phyloP scores from a whole-genome alignment of 2,113 vertebrate genomes.

The Scopus umbretta region DNA sequence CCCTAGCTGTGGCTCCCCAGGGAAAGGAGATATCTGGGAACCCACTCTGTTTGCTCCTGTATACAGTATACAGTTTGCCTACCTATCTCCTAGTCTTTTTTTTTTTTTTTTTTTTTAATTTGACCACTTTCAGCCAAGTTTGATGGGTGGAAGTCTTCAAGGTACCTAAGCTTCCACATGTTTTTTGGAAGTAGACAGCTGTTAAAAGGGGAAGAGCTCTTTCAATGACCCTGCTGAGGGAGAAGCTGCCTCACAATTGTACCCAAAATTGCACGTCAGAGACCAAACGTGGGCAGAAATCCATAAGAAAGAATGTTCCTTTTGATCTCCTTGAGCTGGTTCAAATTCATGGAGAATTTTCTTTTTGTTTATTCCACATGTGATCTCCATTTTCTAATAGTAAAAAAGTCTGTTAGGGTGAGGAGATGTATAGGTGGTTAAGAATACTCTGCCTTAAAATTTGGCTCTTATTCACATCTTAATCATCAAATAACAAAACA shows the following conservation, averaged over 20 bases:
- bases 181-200: background rate
- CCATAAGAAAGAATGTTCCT: background rate
- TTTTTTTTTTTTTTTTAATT: background rate
- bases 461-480: background rate
- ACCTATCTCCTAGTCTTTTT: background rate
- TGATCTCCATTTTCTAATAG: background rate
- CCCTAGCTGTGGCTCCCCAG: background rate
- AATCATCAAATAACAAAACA: background rate
- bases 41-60: background rate
- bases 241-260: background rate
- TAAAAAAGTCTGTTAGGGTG: background rate
- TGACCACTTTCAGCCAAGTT: background rate
- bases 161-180: background rate
- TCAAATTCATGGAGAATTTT: background rate
- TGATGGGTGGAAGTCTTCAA: background rate
- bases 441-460: background rate
- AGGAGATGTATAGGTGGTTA: background rate
- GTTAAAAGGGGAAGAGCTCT: background rate
- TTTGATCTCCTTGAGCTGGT: background rate
- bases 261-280: background rate
- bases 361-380: background rate
- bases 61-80: background rate
- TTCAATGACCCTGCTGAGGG: background rate
- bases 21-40: background rate
- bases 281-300: background rate